Base-by-base conservation (phyloP, 2,888 invertebrate genomes). In the Aquatica leii region DNA sequence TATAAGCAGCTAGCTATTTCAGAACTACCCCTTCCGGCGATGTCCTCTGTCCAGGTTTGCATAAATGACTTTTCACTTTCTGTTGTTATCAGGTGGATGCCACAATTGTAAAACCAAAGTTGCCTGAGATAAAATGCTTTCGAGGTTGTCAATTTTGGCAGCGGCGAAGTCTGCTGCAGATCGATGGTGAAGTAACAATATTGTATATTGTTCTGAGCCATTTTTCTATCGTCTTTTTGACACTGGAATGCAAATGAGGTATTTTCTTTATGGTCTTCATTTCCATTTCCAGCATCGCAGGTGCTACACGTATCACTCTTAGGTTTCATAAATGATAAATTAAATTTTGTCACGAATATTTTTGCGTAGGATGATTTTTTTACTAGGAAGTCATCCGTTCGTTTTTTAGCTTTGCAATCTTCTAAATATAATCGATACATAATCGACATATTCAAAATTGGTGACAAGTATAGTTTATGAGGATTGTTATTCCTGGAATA, bases 61-160 rank as follows among this genome's bases (percentile, higher is more conserved):
- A 58, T 40, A 48, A 49, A 9, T 9, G 50, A 24, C 50, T 57
- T 34, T 14, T 57, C 15, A 11, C 57, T 49, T 34, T 57, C 34
- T 18, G 31, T 35, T 58, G 58, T 35, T 2, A 58, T 12, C 18
- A 35, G 18, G 37, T n/a, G n/a, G n/a, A n/a, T 50, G n/a, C 50
- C 58, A 31, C 49, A 24, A 50, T 50, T 58, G 24, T 58, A 58
- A 31, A 58, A 21, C 58, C 58, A 58, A 17, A 58, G 18, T 40
- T 58, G 58, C 8, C 58, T 49, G 31, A 31, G 31, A 9, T 31
- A 31, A 31, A 31, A 31, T 9, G 31, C 31, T 31, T 9, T 31
- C 9, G 31, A 31, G 31, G 31, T 6, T n/a, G n/a, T n/a, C n/a
- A n/a, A n/a, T n/a, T n/a, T n/a, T n/a, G n/a, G n/a, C n/a, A n/a